Base-by-base conservation (phyloP, 2,113 vertebrate genomes). In the Pelvicachromis taeniatus region DNA sequence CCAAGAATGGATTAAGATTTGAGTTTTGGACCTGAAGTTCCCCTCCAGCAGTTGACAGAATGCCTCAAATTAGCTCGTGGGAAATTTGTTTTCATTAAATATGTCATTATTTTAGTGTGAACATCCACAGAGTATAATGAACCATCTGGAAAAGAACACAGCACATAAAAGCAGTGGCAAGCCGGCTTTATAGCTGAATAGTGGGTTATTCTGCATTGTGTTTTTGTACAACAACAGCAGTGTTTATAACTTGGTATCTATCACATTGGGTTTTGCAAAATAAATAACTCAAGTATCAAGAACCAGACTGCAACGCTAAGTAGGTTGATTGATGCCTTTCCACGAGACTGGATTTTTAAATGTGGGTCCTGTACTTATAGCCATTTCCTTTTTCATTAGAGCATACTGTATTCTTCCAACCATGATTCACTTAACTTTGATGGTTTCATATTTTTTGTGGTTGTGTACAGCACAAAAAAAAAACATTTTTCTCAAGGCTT, bases 1-100 rank as follows among this genome's bases (percentile, higher is more conserved):
- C 14, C 2, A 31, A 56, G 3, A 77, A 61, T 53, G 2, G 79
- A 9, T 80, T 73, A 2, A 42, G 48, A 45, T 73, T 55, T 21
- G 11, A 31, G 70, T 31, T 78, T 75, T 81, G 35, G 75, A 82
- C 63, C 38, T 1, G 50, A 50, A n/a, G 38, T 21, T 53, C 9
- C 68, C 53, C 29, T 56, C 65, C 33, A 52, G 55, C 11, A 61
- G 50, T 53, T 38, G 79, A 88, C 80, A 84, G 78, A 77, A 82
- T 19, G 19, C 54, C 23, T 73, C 82, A 80, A 78, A 63, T 58
- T 65, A 52, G 59, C 75, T 84, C 19, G n/a, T 59, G n/a, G 35
- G 45, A 23, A 81, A 75, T 87, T 86, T 81, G 50, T 77, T 88
- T 87, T 86, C 56, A 87, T 85, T 82, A 89, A 90, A 87, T 82